phyloP scores from a whole-genome alignment of 37 sponge, comb jelly and placozoan species.

The Halisarca cf. caerulea region DNA sequence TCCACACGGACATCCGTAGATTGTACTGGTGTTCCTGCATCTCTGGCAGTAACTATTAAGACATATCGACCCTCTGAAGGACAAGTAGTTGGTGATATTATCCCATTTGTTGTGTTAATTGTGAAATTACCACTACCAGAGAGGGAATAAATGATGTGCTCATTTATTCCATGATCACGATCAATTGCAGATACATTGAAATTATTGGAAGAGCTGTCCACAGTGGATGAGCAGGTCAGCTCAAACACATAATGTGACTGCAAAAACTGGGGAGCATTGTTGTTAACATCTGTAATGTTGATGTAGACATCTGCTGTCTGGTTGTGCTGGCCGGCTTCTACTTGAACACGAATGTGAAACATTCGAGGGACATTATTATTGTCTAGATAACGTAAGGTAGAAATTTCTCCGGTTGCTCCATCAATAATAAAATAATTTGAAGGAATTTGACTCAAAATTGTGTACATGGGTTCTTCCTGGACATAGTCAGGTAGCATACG shows the following conservation, averaged over 20 bases:
- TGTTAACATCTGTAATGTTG: background rate
- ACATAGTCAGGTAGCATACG: background rate
- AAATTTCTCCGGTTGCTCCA: background rate
- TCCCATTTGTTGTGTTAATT: constrained; percentile 49
- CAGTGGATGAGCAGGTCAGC: background rate
- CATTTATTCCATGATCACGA: constrained; percentile 36
- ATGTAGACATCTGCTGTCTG: background rate
- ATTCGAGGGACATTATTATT: background rate
- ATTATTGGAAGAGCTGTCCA: background rate
- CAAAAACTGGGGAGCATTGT: background rate
- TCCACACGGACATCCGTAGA: background rate
- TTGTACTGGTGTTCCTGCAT: constrained; percentile 29
- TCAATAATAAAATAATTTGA: background rate
- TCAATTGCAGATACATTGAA: constrained; percentile 44
- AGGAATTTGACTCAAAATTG: background rate
- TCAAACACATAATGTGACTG: background rate
- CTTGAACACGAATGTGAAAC: background rate
- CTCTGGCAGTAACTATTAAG: constrained; percentile 48
- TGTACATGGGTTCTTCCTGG: background rate
- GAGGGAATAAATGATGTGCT: constrained; percentile 28
- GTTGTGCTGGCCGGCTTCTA: background rate
- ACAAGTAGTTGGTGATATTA: background rate
- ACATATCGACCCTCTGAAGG: constrained; percentile 6
- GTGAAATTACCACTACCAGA: constrained; percentile 9
- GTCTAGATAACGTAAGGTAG: background rate